Conservation (phyloP, 2,888 invertebrate genomes). For the Blera fallax region DNA sequence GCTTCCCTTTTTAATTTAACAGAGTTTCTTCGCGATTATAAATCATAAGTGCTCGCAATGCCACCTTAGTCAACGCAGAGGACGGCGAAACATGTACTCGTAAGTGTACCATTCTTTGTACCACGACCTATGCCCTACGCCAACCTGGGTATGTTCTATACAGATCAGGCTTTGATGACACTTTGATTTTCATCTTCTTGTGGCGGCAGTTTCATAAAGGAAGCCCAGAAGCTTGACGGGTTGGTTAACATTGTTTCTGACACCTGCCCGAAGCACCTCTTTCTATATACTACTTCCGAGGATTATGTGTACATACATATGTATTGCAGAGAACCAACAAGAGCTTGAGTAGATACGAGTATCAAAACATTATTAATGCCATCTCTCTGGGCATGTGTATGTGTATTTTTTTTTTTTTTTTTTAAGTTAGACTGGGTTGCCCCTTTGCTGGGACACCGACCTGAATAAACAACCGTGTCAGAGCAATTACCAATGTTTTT, state of each 20-base stretch:
- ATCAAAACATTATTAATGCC: slow-evolving; percentile 27
- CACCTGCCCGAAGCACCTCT: slow-evolving; percentile 16
- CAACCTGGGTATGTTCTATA: too few relatives aligned
- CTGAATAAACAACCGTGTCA: slow-evolving; percentile 4
- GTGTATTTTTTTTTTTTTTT: background rate
- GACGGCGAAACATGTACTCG: too few relatives aligned
- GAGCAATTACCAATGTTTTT: slow-evolving; percentile 65
- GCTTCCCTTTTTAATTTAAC: too few relatives aligned
- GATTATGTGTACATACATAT: too few relatives aligned
- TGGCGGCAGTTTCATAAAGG: background rate
- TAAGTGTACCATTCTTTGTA: too few relatives aligned
- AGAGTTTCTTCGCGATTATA: too few relatives aligned
- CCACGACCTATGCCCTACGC: too few relatives aligned
- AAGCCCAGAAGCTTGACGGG: slow-evolving; percentile 38
- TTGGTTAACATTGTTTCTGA: slow-evolving; percentile 23
- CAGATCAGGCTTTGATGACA: too few relatives aligned
- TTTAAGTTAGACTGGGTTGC: background rate
- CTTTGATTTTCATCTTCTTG: background rate
- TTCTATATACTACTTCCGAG: background rate
- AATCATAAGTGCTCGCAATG: too few relatives aligned
- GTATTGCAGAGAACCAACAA: background rate
- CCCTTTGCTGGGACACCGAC: slow-evolving; percentile 8
- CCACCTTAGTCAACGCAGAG: too few relatives aligned
- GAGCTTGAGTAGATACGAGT: background rate
- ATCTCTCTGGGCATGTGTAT: slow-evolving; percentile 26